A percentile compares a stretch with the other conserved stretches of the same genome.
These are phyloP conservation scores for Melanotaenia trifasciata DNA, from an alignment of 2,797 vertebrate genomes.

Conservation along the genomic window DNA sequence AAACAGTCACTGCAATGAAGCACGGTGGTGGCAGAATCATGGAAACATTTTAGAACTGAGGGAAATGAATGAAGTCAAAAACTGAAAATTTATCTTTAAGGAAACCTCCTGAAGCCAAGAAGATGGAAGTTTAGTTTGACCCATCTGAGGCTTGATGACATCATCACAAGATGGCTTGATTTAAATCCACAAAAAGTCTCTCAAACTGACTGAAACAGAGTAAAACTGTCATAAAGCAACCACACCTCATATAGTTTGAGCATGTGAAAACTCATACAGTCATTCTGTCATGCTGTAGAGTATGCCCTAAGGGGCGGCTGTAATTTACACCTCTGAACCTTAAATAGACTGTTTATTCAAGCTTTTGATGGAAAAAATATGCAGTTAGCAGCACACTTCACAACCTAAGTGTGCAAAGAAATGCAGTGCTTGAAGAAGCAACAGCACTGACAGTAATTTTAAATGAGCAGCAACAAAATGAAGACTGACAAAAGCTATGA, in stretches of 20 bases:
- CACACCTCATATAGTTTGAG: background rate
- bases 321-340: background rate
- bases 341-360: background rate
- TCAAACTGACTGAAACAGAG: too few species aligned
- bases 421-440: background rate
- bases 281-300: background rate
- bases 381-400: background rate
- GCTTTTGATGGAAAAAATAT: background rate
- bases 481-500: too few species aligned
- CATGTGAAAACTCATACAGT: background rate
- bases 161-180: too few species aligned
- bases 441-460: background rate
- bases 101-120: background rate
- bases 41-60: background rate
- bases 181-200: too few species aligned
- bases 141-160: too few species aligned
- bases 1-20: background rate
- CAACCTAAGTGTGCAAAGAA: background rate
- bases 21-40: background rate
- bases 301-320: too few species aligned
- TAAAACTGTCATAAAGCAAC: background rate
- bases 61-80: background rate
- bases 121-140: too few species aligned
- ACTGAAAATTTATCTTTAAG: background rate
- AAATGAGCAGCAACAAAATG: background rate